Base-by-base conservation (phyloP, 2,113 vertebrate genomes). In the Ardeotis arabs region DNA sequence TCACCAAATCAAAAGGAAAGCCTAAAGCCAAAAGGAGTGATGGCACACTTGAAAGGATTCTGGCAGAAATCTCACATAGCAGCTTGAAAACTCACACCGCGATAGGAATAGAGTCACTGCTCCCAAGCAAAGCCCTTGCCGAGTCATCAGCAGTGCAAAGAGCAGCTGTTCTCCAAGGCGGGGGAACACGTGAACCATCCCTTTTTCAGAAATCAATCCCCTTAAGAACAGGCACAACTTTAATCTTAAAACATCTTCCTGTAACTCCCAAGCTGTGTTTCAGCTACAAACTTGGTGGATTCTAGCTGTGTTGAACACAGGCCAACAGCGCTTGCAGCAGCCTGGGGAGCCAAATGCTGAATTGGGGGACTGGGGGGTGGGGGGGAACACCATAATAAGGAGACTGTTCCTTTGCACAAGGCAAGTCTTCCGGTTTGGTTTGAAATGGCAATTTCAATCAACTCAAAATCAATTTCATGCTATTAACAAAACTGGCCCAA, bases 131-230 rank as follows among this genome's bases (percentile, higher is more conserved):
- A 87, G 96, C 84, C 91, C 84, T 53, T 53, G 92, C 77, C 73
- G 64, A 96, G 97, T 52, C 67, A 16, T 24, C 21, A 5, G 89
- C 53, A 55, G 77, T 5, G 93, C 47, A 92, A 56, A 70, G 50
- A 96, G 96, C 98, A 98, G 97, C 97, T 98, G 98, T 68, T 96
- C 64, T 33, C 41, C 5, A 62, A 25, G 6, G 44, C 74, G 16
- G 86, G 76, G 74, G 41, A 69, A 86, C 87, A 64, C 29, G 47
- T 13, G 83, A 91, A 87, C 84, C 95, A 62, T 78, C 78, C 90
- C 95, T 87, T 58, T 58, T 21, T 23, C 52, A 68, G 87, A 94
- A 92, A 92, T 87, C 95, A 91, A 96, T 88, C 81, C 90, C 72
- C 72, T 10, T 29, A 33, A 70, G 80, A 87, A 73, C 89, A 64